Base-by-base conservation (phyloP, 2,797 vertebrate species). In the Fringilla coelebs region DNA sequence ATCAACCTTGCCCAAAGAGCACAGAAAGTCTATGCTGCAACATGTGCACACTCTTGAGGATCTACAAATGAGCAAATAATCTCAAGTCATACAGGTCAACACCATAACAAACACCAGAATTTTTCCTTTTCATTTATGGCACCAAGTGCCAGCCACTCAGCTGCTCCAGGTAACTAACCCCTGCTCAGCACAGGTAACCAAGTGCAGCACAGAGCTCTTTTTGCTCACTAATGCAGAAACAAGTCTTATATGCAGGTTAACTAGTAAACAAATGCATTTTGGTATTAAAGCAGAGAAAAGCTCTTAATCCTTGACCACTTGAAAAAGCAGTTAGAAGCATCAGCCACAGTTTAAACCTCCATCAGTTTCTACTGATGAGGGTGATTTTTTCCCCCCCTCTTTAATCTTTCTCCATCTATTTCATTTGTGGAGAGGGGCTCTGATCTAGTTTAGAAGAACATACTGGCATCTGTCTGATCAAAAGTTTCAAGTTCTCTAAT, bases 301-400 rank as follows among this genome's bases (percentile, higher is more conserved):
- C 6, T 77, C 29, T 45, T 68, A 45, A 68, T 40, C 51, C 46
- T 20, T 58, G 40, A 66, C 25, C 60, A 51, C 31, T 36, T 73
- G 11, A 76, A 89, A 92, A 76, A 72, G 52, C 57, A 61, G 49
- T 46, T 81, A 81, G 75, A 91, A 93, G 32, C 19, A 80, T 22
- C 28, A 63, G 41, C 17, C 38, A 74, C 31, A 58, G 38, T 68
- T 90, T 45, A 84, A 88, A 67, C 34, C 19, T 48, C 52, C 48
- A 61, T 4, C 29, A 25, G 57, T 31, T 81, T 19, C 70, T 57
- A 48, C 11, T 4, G 41, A 43, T 43, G 17, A 43, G 41, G 41
- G 6, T 16, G 7, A 55, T 49, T 51, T 16, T 9, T 4, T 1
- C 0, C 0, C 1, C 2, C 3, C 1, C 2, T 6, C 26, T 49